phyloP scores from a whole-genome alignment of 2,888 invertebrate genomes.

The Yponomeuta malinellus region DNA sequence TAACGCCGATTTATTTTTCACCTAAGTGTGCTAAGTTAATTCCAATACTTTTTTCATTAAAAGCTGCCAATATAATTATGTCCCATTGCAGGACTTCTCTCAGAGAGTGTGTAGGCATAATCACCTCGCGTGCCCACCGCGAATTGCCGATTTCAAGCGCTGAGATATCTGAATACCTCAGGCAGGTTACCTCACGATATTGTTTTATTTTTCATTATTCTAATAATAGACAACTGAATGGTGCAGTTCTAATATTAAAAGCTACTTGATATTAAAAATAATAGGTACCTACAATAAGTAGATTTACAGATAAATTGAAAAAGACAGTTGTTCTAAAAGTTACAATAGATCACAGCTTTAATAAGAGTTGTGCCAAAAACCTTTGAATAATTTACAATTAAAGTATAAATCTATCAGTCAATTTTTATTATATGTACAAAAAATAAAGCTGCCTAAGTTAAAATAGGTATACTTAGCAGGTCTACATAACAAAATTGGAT shows the following conservation, averaged over 20 bases:
- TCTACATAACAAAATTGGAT: conserved; percentile 4
- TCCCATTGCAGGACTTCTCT: too few species aligned
- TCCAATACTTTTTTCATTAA: too few species aligned
- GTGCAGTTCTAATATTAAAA: neutral
- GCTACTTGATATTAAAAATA: neutral
- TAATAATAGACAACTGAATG: neutral
- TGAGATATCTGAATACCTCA: too few species aligned
- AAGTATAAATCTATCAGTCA: conserved; percentile 66
- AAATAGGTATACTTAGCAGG: neutral
- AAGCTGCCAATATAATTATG: too few species aligned
- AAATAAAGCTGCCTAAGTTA: conserved; percentile 15
- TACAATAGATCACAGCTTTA: conserved; percentile 49
- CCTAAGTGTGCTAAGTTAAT: neutral
- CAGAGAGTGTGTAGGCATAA: too few species aligned
- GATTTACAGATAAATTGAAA: neutral
- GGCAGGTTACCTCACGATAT: too few species aligned
- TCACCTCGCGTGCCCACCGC: too few species aligned
- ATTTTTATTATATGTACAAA: conserved; percentile 40
- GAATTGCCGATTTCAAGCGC: too few species aligned
- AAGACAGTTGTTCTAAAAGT: conserved; percentile 8
- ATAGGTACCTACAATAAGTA: neutral
- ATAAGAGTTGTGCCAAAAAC: conserved; percentile 47
- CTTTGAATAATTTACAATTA: conserved; percentile 20
- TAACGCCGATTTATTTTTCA: neutral
- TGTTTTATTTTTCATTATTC: neutral